phyloP scores from a whole-genome alignment of 2,888 invertebrate species.

The Drosophila hawaiiensis region DNA sequence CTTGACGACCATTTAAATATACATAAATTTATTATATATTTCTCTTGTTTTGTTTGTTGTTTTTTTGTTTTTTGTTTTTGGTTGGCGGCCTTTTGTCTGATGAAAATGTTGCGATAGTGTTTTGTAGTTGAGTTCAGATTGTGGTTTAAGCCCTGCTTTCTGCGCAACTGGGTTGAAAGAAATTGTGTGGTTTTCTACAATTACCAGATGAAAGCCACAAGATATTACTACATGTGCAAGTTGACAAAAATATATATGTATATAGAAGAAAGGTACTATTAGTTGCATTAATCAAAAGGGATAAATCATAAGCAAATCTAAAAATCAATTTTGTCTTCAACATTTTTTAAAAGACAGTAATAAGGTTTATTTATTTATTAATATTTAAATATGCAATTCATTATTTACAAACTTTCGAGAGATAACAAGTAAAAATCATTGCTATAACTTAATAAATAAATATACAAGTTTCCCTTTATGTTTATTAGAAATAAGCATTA shows the following conservation, averaged over 20 bases:
- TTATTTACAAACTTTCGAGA: neutral
- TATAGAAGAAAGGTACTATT: neutral
- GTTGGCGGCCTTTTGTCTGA: slow-evolving; percentile 33
- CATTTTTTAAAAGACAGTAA: neutral
- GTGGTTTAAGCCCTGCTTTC: slow-evolving; percentile 34
- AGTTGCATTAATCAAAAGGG: neutral
- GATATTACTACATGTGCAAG: neutral
- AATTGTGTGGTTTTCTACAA: neutral
- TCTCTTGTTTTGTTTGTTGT: neutral
- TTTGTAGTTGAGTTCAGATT: neutral
- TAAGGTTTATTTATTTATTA: neutral
- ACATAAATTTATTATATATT: neutral
- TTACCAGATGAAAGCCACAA: slow-evolving; percentile 3
- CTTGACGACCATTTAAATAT: slow-evolving; percentile 16
- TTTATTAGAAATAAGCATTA: too few species aligned
- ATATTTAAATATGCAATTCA: accelerated
- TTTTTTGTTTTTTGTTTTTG: neutral
- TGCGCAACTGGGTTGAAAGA: slow-evolving; percentile 52
- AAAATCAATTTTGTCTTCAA: neutral
- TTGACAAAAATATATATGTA: neutral
- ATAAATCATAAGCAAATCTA: neutral
- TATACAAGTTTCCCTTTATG: accelerated
- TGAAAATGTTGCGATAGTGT: slow-evolving; percentile 60
- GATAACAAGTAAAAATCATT: neutral
- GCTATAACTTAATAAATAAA: neutral